These are phyloP conservation scores for Seriola rivoliana DNA, from an alignment of 2,113 vertebrate genomes.

Conservation along the genomic window DNA sequence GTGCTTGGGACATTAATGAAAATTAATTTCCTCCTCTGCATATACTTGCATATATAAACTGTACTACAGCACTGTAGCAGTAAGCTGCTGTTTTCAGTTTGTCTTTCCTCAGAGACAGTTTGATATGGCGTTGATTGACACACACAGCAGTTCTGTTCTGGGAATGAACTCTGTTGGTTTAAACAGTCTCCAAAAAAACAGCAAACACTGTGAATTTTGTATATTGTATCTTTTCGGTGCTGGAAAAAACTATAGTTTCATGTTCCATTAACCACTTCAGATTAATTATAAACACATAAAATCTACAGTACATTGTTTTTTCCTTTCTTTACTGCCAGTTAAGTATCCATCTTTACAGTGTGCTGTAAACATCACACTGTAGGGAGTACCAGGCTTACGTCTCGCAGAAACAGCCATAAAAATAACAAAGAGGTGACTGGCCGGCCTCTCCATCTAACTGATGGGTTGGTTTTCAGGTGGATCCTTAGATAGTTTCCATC, in stretches of 20 bases:
- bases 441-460: constrained; percentile 22
- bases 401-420: constrained; percentile 32
- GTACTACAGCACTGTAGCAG: not conserved
- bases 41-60: not conserved
- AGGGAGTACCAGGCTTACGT: not conserved
- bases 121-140: not conserved
- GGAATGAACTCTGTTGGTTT: not conserved
- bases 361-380: constrained; percentile 18
- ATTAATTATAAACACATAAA: not conserved
- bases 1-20: not conserved
- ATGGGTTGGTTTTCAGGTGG: constrained; percentile 58
- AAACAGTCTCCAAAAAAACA: not conserved
- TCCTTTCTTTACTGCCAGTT: not conserved
- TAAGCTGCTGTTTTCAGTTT: not conserved
- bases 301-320: no score
- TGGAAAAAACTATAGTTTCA: not conserved
- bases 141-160: not conserved
- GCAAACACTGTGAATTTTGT: not conserved
- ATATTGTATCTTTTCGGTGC: not conserved
- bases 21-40: not conserved
- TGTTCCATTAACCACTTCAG: not conserved
- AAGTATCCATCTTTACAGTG: constrained; percentile 18
- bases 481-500: constrained; percentile 56
- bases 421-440: constrained; percentile 37
- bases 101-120: not conserved